phyloP scores from a whole-genome alignment of 92 coral and sea anemone genomes.

The Epizoanthus illoricatus region DNA sequence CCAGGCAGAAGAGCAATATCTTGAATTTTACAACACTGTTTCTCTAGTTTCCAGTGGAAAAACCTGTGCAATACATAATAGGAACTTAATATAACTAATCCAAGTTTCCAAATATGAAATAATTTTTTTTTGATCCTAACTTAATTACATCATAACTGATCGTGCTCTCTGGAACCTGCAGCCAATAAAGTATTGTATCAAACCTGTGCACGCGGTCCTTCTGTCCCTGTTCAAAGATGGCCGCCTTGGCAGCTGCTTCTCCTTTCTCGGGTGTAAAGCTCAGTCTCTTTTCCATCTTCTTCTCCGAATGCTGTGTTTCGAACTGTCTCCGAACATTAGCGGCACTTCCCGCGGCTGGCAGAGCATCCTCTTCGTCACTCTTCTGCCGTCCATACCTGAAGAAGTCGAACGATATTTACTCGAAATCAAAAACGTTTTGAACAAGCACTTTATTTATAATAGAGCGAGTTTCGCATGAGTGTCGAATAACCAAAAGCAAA shows the following conservation, averaged over 20 bases:
- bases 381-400: conserved; percentile 26
- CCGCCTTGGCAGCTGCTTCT: conserved; percentile 53
- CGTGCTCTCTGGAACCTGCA: neutral
- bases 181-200: conserved; percentile 1
- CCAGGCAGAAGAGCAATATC: too few species aligned
- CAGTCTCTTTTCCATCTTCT: conserved; percentile 68
- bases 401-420: too few species aligned
- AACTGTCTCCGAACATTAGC: conserved; percentile 59
- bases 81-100: too few species aligned
- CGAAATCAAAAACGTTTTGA: too few species aligned
- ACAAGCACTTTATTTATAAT: neutral
- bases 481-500: too few species aligned
- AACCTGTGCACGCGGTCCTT: conserved; percentile 49
- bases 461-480: too few species aligned
- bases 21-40: too few species aligned
- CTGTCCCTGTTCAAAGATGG: conserved; percentile 65
- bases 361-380: conserved; percentile 52
- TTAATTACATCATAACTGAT: neutral
- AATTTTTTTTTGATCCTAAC: too few species aligned
- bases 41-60: too few species aligned
- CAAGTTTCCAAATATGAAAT: too few species aligned
- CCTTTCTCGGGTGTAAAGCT: conserved; percentile 82
- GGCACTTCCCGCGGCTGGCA: conserved; percentile 69
- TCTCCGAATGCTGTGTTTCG: conserved; percentile 56
- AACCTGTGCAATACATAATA: too few species aligned